Percentiles rank a stretch among this genome's conserved stretches.
phyloP scores from a whole-genome alignment of 2,113 vertebrate genomes.

The Alaudala cheleensis region DNA sequence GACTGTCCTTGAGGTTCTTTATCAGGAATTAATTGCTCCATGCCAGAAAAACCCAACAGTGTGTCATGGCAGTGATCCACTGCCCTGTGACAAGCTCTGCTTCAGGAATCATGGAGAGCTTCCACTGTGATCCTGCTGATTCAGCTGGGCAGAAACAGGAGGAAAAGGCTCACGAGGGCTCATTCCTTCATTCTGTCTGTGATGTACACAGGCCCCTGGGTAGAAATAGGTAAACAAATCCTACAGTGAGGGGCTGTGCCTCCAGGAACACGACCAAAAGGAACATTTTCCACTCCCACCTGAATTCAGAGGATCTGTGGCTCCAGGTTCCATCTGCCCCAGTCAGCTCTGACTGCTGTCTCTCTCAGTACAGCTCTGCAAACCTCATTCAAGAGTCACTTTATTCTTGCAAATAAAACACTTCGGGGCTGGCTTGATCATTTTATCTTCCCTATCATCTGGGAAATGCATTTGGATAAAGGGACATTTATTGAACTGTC shows the following conservation, averaged over 20 bases:
- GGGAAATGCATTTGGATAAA: conserved; percentile 29
- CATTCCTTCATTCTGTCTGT: neutral
- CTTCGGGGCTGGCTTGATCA: neutral
- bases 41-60: neutral
- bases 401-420: conserved; percentile 5
- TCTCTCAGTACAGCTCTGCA: neutral
- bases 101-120: neutral
- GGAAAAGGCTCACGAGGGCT: fast-evolving
- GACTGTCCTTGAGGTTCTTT: neutral
- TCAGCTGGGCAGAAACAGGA: neutral
- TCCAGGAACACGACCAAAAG: neutral
- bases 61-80: neutral
- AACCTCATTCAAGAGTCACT: neutral
- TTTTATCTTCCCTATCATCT: conserved; percentile 42
- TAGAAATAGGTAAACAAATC: neutral
- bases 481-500: neutral
- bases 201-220: neutral
- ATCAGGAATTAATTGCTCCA: neutral
- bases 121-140: neutral
- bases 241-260: fast-evolving
- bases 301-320: neutral
- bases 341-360: neutral
- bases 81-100: neutral
- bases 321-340: neutral
- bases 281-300: neutral